phyloP scores from a whole-genome alignment of 2,888 invertebrate genomes.

The Clanis bilineata region DNA sequence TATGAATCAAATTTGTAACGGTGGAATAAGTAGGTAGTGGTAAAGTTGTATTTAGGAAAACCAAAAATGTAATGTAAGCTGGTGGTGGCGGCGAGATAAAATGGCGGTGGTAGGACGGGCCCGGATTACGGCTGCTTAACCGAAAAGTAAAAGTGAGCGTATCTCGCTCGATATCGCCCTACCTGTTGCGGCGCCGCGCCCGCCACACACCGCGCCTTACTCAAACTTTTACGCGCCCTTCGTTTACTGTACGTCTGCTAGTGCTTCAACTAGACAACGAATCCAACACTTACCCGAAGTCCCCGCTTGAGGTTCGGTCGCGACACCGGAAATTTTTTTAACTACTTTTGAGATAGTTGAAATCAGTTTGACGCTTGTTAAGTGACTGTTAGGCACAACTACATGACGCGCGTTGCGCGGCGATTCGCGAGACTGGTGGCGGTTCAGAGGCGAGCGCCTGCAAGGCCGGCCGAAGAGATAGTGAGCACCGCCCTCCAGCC shows the following conservation, averaged over 20 bases:
- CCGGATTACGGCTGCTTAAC: conserved; percentile 54
- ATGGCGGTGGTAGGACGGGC: conserved; percentile 55
- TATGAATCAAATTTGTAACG: not conserved
- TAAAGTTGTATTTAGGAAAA: not conserved
- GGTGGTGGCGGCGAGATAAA: conserved; percentile 41
- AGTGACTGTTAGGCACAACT: conserved; percentile 44
- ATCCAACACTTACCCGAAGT: conserved; percentile 56
- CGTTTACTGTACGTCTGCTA: conserved; percentile 34
- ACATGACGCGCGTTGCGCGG: conserved; percentile 52
- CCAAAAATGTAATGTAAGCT: not conserved
- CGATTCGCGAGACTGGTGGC: conserved; percentile 35
- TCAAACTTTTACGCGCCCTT: conserved; percentile 65
- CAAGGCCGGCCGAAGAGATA: conserved; percentile 44
- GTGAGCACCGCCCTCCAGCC: conserved; percentile 35
- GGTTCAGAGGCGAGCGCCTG: conserved; percentile 47
- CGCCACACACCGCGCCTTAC: conserved; percentile 38
- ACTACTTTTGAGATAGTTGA: conserved; percentile 60
- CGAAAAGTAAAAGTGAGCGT: conserved; percentile 60
- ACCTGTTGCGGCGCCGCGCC: conserved; percentile 70
- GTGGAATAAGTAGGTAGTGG: not conserved
- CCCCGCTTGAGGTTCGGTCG: conserved; percentile 45
- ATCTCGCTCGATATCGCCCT: conserved; percentile 64
- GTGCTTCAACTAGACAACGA: conserved; percentile 28
- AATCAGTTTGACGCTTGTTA: conserved; percentile 61
- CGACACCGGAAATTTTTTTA: conserved; percentile 48